These are phyloP conservation scores for Halictus quadricinctus DNA, from an alignment of 2,888 invertebrate species.

Conservation along the genomic window DNA sequence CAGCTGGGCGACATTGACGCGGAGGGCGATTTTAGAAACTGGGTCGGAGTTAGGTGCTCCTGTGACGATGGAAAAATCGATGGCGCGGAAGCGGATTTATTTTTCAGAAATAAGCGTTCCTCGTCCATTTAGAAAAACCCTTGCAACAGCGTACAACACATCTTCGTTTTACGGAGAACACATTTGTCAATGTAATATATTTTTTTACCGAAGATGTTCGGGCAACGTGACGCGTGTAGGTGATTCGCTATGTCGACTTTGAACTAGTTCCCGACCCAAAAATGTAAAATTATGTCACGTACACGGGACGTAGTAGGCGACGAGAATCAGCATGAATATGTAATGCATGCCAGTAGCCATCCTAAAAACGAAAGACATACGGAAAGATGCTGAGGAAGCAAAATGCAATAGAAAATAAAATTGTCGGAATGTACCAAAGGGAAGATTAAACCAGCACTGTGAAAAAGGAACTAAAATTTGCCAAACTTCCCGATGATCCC, in stretches of 20 bases:
- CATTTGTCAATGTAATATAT: not conserved
- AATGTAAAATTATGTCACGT: not conserved
- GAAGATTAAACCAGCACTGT: not conserved
- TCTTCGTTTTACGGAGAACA: not conserved
- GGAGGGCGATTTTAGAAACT: constrained; percentile 5
- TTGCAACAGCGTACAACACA: not conserved
- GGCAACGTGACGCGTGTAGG: not conserved
- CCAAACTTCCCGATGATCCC: not conserved
- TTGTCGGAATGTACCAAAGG: not conserved
- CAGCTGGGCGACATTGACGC: not conserved
- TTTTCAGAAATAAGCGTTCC: not conserved
- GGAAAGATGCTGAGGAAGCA: not conserved
- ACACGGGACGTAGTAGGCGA: not conserved
- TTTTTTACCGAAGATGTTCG: not conserved
- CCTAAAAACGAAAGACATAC: not conserved
- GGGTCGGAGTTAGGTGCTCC: not conserved
- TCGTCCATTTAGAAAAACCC: not conserved
- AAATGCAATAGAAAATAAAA: not conserved
- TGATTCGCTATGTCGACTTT: not conserved
- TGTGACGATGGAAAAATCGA: not conserved
- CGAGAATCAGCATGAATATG: not conserved
- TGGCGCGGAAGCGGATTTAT: not conserved
- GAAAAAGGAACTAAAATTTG: not conserved
- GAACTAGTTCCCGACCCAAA: not conserved
- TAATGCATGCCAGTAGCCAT: not conserved